Evolutionary conservation across 37 sponge, comb jelly and placozoan species (phyloP), one percentile per base, ranked within the genome.

Genomic region (Chondrosia reniformis): DNA sequence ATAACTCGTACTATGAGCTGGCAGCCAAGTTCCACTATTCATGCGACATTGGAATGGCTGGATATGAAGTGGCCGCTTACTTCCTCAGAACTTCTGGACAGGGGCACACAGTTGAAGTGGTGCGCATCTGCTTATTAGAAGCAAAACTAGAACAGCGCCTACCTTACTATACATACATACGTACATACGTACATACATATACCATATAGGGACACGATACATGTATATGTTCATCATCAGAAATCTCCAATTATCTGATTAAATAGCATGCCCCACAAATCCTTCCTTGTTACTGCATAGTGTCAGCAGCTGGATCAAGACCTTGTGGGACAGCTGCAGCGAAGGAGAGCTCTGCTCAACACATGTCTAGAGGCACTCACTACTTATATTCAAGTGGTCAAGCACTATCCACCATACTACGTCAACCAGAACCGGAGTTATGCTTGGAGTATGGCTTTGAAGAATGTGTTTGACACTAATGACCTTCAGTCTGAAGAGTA

Each of bases 301-400:
- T 90, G 92, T 81, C 64, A 84, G 52, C 83, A 85, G 66, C 62
- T 87, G 79, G 91, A 94, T 39, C 84, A 84, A 38, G 95, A 94
- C 46, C 81, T 94, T 40, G 34, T 82, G 3, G 67, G 59, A 7
- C 55, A 86, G 55, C 69, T 94, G 46, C 74, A 72, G 76, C 77
- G 78, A 19, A 63, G 88, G 44, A 76, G 95, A 9, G 38, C 54
- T 6, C 64, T 88, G 0, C 82, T 94, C 54, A 79, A 30, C 62
- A 49, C 31, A 45, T 83, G 85, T 13, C 72, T 94, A 12, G 92
- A 89, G 39, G 85, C 89, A 24, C 77, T 94, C 12, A 67, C 75
- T 27, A 83, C 84, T 40, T 94, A 94, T 66, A 58, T 81, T 41
- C 76, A 75, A 46, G 80, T 94, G 66, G 88, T 86, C 19, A 39